A percentile compares a stretch with the other conserved stretches of the same genome.
Conservation (phyloP, 2,888 invertebrate species). For the Diplazon laetatorius region DNA sequence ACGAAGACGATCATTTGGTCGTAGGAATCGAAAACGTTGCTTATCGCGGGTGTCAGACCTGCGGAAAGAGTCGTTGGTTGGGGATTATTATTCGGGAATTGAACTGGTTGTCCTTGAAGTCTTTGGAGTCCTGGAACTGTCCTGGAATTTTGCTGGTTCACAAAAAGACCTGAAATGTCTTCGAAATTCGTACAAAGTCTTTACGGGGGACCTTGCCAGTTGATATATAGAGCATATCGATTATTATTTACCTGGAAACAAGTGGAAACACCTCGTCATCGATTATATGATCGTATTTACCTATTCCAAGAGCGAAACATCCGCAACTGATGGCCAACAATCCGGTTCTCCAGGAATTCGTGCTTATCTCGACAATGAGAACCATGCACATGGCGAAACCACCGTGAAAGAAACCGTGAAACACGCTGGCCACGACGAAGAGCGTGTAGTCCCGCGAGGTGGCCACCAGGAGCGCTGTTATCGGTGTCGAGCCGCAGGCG, state of each 20-base stretch:
- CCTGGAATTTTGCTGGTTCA: no score
- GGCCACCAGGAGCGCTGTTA: constrained; percentile 63
- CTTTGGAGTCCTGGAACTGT: no score
- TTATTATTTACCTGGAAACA: no score
- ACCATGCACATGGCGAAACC: constrained; percentile 64
- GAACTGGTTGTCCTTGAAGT: no score
- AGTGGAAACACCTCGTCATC: no score
- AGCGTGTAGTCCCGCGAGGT: constrained; percentile 46
- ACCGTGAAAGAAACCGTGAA: constrained; percentile 67
- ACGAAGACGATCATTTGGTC: constrained; percentile 64
- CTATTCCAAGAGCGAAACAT: constrained; percentile 66
- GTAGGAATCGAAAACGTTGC: constrained; percentile 59
- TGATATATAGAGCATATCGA: no score
- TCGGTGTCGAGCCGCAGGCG: constrained; percentile 65
- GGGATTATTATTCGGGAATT: no score
- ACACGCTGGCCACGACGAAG: constrained; percentile 57
- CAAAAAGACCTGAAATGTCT: no score
- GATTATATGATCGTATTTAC: constrained; percentile 40
- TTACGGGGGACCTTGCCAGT: no score
- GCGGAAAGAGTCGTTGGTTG: neutral
- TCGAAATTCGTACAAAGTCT: no score
- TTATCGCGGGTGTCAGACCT: constrained; percentile 64
- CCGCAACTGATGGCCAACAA: constrained; percentile 62
- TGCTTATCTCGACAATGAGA: constrained; percentile 66
- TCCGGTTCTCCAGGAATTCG: constrained; percentile 63